Base-by-base conservation (phyloP, 2,888 invertebrate genomes). In the Eubasilissa splendida region DNA sequence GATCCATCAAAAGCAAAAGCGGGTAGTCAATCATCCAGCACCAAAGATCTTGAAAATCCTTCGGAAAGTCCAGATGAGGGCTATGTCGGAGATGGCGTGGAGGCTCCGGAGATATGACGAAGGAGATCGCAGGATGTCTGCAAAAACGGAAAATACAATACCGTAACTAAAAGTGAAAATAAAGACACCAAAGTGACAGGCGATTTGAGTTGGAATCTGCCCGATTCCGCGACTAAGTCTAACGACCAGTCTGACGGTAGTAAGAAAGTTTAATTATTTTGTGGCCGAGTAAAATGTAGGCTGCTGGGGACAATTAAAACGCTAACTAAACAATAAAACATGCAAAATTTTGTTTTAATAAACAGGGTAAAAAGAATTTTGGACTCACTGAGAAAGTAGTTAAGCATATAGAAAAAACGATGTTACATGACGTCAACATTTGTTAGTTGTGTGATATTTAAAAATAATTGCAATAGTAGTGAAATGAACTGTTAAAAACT, bases 61-160 rank as follows among this genome's bases (percentile, higher is more conserved):
- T 94, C 95, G 22, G 96, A 96, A 86, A 96, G 96, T 88, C 96
- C 96, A 58, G 96, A 96, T 87, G 96, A 96, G 88, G 96, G 96
- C 22, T 96, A 96, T 87, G 96, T 95, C 77, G 96, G 96, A 59
- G 96, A 96, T 85, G 91, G 89, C 52, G 90, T 89, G 74, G 92
- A 92, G 86, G 92, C 93, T 82, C 92, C 93, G 85, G 94, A 94
- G 86, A 94, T 94, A 89, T 94, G 93, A 94, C 93, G 91, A 86
- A 89, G 90, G 85, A 89, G 90, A 85, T 88, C 87, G 82, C 87
- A 86, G 86, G 89, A 90, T 42, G 78, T 78, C 73, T 83, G 82
- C 80, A 82, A 78, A 58, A 76, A 77, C 14, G 65, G 74, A 9
- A 80, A 80, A 76, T 77, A 65, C 31, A 76, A 73, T 54, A 31